Conservation (phyloP, 1,140 invertebrate genomes). For the Saccostrea glomerata region DNA sequence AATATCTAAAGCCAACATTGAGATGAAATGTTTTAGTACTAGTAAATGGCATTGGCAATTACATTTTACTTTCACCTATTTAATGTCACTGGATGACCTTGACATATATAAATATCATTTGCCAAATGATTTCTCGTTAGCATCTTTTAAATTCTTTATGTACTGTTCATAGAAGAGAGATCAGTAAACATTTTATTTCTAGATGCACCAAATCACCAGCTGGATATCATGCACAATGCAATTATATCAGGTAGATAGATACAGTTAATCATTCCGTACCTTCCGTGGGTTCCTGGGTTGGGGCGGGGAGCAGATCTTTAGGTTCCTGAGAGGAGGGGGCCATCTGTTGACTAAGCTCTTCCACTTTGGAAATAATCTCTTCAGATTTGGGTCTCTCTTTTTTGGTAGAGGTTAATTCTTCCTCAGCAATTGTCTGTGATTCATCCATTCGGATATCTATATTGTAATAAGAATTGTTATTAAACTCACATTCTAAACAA, state of each 20-base stretch:
- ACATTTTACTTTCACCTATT: too few species aligned
- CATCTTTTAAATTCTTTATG: background rate
- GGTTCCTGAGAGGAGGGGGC: conserved; percentile 19
- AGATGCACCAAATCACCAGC: conserved; percentile 10
- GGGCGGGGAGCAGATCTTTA: background rate
- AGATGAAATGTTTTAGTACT: too few species aligned
- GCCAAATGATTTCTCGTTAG: background rate
- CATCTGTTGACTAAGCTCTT: conserved; percentile 47
- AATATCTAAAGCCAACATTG: too few species aligned
- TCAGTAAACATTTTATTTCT: background rate
- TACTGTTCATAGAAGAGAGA: background rate
- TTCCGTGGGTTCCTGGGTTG: conserved; percentile 12
- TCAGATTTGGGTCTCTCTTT: conserved; percentile 48
- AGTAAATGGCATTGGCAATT: too few species aligned
- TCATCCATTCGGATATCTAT: conserved; percentile 49
- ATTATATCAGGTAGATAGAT: background rate
- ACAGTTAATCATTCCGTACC: conserved; percentile 42
- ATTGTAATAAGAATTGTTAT: background rate
- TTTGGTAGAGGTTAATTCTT: conserved; percentile 48
- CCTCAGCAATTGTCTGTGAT: conserved; percentile 47
- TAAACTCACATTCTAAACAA: background rate
- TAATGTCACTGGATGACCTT: too few species aligned
- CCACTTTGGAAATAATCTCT: conserved; percentile 53
- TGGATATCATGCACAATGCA: conserved; percentile 22
- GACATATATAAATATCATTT: too few species aligned